A percentile compares a stretch with the other conserved stretches of the same genome.
These are phyloP conservation scores for Globia sparganii DNA, from an alignment of 2,888 invertebrate species.

Conservation along the genomic window DNA sequence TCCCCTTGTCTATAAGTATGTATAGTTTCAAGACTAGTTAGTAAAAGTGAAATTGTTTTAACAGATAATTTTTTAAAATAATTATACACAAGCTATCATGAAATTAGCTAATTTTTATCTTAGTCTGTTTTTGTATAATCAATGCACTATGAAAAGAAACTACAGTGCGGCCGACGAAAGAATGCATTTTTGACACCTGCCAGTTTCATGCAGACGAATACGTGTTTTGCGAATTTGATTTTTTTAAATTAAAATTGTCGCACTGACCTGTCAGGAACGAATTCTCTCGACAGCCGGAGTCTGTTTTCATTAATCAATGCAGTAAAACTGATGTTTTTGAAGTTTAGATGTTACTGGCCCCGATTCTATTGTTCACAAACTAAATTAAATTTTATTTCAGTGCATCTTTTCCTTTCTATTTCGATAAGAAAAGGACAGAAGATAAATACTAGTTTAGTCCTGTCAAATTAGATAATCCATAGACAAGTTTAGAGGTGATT, in stretches of 20 bases:
- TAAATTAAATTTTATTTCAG: too few species aligned
- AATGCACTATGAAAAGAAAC: slow-evolving; percentile 32
- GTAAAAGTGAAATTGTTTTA: slow-evolving; percentile 35
- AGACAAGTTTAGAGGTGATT: too few species aligned
- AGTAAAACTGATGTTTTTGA: slow-evolving; percentile 35
- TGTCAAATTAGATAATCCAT: too few species aligned
- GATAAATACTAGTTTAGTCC: too few species aligned
- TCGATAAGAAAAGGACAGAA: too few species aligned
- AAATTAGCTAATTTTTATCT: slow-evolving; percentile 26
- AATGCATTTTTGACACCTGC: not conserved
- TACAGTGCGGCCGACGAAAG: not conserved
- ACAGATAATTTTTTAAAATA: slow-evolving; percentile 27
- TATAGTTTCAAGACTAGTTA: slow-evolving; percentile 41
- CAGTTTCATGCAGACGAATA: not conserved
- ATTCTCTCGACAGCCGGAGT: not conserved
- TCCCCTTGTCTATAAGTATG: slow-evolving; percentile 30
- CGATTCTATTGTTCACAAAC: too few species aligned
- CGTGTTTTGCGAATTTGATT: not conserved
- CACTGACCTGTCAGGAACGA: not conserved
- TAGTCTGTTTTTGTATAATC: slow-evolving; percentile 31
- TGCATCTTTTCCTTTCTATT: too few species aligned
- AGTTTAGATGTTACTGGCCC: slow-evolving; percentile 44
- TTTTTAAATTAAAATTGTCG: not conserved
- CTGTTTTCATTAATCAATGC: slow-evolving; percentile 42
- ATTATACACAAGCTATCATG: slow-evolving; percentile 25